Evolutionary conservation across 2,113 vertebrate genomes (phyloP).

Genomic region (Canis aureus): DNA sequence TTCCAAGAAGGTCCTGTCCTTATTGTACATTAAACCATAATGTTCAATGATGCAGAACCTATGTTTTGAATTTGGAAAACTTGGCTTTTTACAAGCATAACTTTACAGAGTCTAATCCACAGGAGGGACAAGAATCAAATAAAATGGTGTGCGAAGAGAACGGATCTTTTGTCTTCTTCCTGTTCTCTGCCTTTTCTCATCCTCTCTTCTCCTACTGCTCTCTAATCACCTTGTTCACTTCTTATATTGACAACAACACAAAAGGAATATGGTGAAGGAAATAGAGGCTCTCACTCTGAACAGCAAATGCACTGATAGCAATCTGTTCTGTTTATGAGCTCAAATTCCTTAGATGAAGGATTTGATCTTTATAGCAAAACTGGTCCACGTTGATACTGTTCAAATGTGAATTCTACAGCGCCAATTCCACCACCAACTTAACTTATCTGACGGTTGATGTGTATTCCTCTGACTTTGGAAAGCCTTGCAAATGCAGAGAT

Average conservation of each 20-base stretch:
- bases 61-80: conserved; percentile 62
- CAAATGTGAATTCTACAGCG: not conserved
- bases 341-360: not conserved
- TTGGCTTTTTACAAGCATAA: not conserved
- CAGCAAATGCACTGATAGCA: not conserved
- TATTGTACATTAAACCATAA: conserved; percentile 39
- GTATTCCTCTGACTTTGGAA: not conserved
- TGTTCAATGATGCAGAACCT: conserved; percentile 59
- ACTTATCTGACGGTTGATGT: not conserved
- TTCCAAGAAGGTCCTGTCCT: conserved; percentile 38
- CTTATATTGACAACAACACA: not conserved
- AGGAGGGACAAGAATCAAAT: not conserved
- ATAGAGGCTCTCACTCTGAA: conserved; percentile 27
- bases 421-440: not conserved
- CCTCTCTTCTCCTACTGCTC: not conserved
- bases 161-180: not conserved
- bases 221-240: not conserved
- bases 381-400: not conserved
- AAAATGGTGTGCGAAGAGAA: not conserved
- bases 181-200: not conserved
- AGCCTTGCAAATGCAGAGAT: not conserved
- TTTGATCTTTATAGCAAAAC: conserved; percentile 32
- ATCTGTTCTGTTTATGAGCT: not conserved
- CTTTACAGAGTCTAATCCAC: not conserved
- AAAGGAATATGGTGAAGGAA: not conserved